phyloP scores from a whole-genome alignment of 2,113 vertebrate genomes.

The Neogale vison region DNA sequence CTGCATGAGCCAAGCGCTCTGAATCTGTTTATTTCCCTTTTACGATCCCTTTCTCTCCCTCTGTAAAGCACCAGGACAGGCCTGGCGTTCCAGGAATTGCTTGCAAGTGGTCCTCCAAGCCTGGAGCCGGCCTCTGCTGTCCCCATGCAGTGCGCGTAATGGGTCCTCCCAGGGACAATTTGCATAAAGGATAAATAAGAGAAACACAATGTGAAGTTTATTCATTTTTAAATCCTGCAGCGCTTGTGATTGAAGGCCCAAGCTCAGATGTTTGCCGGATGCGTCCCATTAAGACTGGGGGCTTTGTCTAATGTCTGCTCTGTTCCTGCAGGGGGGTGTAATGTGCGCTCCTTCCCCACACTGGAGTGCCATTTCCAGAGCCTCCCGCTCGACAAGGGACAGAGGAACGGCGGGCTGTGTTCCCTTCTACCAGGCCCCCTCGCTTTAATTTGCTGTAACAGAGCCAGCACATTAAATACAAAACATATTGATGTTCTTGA shows the following conservation, averaged over 20 bases:
- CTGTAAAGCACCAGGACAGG: conserved; percentile 60
- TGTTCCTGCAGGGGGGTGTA: conserved; percentile 86
- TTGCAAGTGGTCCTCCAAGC: conserved; percentile 84
- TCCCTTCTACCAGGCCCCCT: conserved; percentile 84
- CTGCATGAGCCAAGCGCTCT: conserved; percentile 15
- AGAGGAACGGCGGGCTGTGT: conserved; percentile 82
- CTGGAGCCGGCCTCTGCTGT: conserved; percentile 84
- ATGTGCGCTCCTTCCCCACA: conserved; percentile 84
- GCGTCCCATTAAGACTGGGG: conserved; percentile 90
- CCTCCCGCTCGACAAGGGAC: conserved; percentile 83
- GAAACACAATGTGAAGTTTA: conserved; percentile 94
- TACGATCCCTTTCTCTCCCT: conserved; percentile 70
- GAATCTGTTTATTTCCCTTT: conserved; percentile 64
- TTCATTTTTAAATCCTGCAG: conserved; percentile 95
- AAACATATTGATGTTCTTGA: conserved; percentile 89
- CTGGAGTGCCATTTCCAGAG: conserved; percentile 87
- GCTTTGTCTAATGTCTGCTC: conserved; percentile 91
- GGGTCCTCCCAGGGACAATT: conserved; percentile 90
- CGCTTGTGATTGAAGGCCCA: conserved; percentile 92
- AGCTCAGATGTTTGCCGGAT: conserved; percentile 92
- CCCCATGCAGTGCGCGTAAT: conserved; percentile 86
- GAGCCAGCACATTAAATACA: conserved; percentile 90
- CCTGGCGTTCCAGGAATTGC: conserved; percentile 75
- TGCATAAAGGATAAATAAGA: conserved; percentile 94
- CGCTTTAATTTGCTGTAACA: conserved; percentile 89